Conservation (phyloP, 2,113 vertebrate species). For the Macroglossus sobrinus region DNA sequence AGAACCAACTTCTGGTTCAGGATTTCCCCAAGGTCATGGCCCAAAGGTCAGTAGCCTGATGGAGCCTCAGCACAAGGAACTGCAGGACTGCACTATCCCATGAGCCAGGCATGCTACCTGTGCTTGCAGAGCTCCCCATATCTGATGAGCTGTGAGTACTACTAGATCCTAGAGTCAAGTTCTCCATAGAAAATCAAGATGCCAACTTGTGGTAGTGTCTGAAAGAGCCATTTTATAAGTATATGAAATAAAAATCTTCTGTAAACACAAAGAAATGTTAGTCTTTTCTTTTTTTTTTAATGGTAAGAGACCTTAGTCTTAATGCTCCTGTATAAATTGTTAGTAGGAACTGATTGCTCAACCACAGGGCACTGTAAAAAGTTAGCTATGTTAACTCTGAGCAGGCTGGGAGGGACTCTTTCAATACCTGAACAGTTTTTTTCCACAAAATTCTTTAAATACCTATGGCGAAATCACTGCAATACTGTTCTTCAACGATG, state of each 20-base stretch:
- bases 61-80: not conserved
- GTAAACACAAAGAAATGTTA: not conserved
- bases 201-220: not conserved
- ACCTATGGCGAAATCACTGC: not conserved
- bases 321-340: not conserved
- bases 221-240: not conserved
- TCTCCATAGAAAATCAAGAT: not conserved
- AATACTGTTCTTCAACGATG: not conserved
- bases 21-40: not conserved
- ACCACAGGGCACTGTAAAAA: not conserved
- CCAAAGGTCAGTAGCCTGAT: not conserved
- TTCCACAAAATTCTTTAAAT: not conserved
- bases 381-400: not conserved
- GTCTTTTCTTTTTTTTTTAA: not conserved
- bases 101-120: not conserved
- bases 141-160: not conserved
- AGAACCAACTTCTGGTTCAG: not conserved
- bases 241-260: not conserved
- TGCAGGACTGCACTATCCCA: not conserved
- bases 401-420: not conserved
- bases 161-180: not conserved
- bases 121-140: not conserved
- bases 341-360: not conserved
- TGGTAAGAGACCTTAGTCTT: not conserved
- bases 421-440: not conserved